Conservation (phyloP, 1,140 invertebrate genomes). For the Acromyrmex echinatior region DNA sequence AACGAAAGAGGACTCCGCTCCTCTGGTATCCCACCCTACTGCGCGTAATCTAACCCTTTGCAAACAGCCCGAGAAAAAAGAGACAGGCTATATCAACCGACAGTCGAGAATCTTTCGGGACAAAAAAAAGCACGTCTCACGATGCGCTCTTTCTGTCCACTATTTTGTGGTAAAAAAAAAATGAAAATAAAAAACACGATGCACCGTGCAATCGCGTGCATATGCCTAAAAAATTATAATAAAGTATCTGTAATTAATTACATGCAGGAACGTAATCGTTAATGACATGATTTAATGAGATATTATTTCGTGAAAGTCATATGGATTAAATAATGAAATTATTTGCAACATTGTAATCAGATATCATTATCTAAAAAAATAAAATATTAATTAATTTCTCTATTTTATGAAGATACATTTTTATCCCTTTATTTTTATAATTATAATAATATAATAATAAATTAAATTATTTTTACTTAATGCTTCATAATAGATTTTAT, state of each 20-base stretch:
- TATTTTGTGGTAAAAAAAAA: not conserved
- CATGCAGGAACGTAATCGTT: slow-evolving; percentile 5
- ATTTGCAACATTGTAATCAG: not conserved
- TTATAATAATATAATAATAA: not conserved
- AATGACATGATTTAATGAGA: slow-evolving; percentile 42
- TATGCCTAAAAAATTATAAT: slow-evolving; percentile 41
- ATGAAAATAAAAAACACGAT: slow-evolving; percentile 34
- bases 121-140: slow-evolving; percentile 64
- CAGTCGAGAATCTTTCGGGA: slow-evolving; percentile 22
- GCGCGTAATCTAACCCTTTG: slow-evolving; percentile 77
- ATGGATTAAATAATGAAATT: slow-evolving; percentile 3
- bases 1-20: slow-evolving; percentile 66
- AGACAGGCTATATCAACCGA: slow-evolving; percentile 53
- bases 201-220: slow-evolving; percentile 55
- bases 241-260: slow-evolving; percentile 42
- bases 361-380: not conserved
- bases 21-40: slow-evolving; percentile 55
- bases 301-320: not conserved
- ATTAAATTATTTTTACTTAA: not conserved
- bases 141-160: slow-evolving; percentile 49
- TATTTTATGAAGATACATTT: slow-evolving; percentile 17
- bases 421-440: not conserved
- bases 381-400: not conserved
- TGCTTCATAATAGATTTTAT: not conserved
- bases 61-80: slow-evolving; percentile 75